Base-by-base conservation (phyloP, 2,888 invertebrate genomes). In the Aporophyla lueneburgensis region DNA sequence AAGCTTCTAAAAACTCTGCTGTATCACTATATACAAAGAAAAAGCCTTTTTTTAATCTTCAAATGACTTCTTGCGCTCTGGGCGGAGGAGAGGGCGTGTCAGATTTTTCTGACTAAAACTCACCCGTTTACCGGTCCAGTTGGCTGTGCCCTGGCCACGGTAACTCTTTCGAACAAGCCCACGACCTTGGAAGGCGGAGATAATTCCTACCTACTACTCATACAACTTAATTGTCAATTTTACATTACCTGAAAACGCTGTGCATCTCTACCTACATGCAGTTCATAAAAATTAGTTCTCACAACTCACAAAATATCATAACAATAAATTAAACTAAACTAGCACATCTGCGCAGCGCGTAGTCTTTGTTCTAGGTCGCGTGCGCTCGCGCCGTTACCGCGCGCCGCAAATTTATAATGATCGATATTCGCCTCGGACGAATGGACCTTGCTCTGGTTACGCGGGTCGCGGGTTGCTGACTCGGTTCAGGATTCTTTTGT, bases 341-440 rank as follows among this genome's bases (percentile, higher is more conserved):
- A 68, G 59, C 27, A 40, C 53, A 73, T 87, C 88, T 89, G 73
- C 76, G 33, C 19, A 71, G 61, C 51, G 51, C 21, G 86, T 94
- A 91, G 51, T 95, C 94, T 95, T 80, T 94, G 95, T 4, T 40
- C 19, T 59, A 88, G 92, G 96, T 96, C 95, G 96, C 96, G 96
- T 96, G 96, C 96, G 95, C 95, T 78, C 82, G 89, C 93, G 95
- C 95, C 95, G 96, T 96, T 96, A 95, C 94, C 90, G 91, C 91
- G 91, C 90, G 88, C 91, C 92, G 94, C 94, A 95, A 94, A 95
- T 95, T 95, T 96, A 95, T 95, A 96, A 95, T 95, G 96, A 96
- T 96, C 95, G 95, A 96, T 96, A 95, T 93, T 95, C 93, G 91
- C 92, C 90, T 92, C 92, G 91, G 92, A 90, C 93, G 88, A 92